Evolutionary conservation across 2,888 invertebrate genomes (phyloP).

Genomic region (Erpobdella octoculata): DNA sequence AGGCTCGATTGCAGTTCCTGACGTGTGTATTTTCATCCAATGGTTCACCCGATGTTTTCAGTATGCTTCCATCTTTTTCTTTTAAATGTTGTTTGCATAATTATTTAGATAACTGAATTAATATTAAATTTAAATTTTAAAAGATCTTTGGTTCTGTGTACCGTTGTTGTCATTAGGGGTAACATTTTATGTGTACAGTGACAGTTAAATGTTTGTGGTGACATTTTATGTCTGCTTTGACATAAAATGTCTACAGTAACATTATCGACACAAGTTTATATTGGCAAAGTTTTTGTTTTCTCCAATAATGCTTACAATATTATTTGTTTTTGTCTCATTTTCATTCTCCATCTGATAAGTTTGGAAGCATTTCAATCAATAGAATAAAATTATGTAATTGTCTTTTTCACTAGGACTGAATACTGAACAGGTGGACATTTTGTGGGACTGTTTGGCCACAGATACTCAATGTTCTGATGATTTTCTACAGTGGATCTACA

Average conservation of each 20-base stretch:
- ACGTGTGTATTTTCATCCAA: conserved; percentile 82
- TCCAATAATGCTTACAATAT: too few relatives aligned
- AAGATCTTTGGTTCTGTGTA: too few relatives aligned
- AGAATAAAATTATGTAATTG: background rate
- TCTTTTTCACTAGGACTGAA: conserved; percentile 55
- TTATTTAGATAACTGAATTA: background rate
- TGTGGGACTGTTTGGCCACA: conserved; percentile 83
- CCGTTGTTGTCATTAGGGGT: too few relatives aligned
- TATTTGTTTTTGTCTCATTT: too few relatives aligned
- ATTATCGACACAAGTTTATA: too few relatives aligned
- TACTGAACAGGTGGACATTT: conserved; percentile 77
- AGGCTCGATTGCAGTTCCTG: conserved; percentile 80
- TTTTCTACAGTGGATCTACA: conserved; percentile 72
- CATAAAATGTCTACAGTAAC: too few relatives aligned
- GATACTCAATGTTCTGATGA: conserved; percentile 81
- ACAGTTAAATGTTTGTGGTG: too few relatives aligned
- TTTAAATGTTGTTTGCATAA: background rate
- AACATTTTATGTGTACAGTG: too few relatives aligned
- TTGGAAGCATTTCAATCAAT: background rate
- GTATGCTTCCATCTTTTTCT: conserved; percentile 42
- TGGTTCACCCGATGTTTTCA: conserved; percentile 79
- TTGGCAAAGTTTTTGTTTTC: too few relatives aligned
- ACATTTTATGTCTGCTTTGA: too few relatives aligned
- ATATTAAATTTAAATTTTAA: too few relatives aligned
- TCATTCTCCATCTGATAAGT: background rate